Evolutionary conservation across 2,113 vertebrate genomes (phyloP), one percentile per base, ranked within the genome.

Genomic region (Notechis scutatus): DNA sequence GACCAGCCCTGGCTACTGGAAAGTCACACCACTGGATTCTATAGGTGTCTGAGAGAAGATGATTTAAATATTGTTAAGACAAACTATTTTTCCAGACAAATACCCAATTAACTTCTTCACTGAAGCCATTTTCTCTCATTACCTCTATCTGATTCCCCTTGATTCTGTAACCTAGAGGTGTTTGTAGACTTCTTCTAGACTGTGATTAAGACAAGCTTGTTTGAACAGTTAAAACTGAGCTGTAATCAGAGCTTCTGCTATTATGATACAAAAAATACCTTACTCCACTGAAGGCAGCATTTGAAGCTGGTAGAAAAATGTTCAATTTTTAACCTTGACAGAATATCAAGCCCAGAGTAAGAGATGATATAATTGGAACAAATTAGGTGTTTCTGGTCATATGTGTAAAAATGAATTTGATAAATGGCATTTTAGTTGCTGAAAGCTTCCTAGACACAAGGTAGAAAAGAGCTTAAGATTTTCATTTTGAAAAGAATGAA

Each of bases 401-500:
- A 90, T 89, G 92, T 94, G 91, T 88, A 94, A 69, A 92, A 94
- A 91, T 91, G 94, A 92, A 93, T 86, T 69, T 61, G 64, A 54
- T 18, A 10, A 59, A 56, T 11, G 57, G 34, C 4, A 85, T 93
- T 93, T 93, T 88, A 92, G 85, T 11, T 54, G 91, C 59, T 89
- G 87, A 89, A 92, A 92, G 85, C 29, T 92, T 85, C 74, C 26
- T 52, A 90, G 55, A 14, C 39, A 90, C 95, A 96, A 94, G 93
- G 94, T 94, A 90, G 92, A 52, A 96, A 95, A 94, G 85, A 94
- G 95, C 93, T 93, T 54, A 89, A 94, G 92, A 94, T 94, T 95
- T 96, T 97, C 96, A 94, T 92, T 81, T 81, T 95, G 95, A 97
- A 94, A 97, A 91, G 29, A 90, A 88, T 59, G 55, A 56, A 90